A percentile compares a stretch with the other conserved stretches of the same genome.
Conservation (phyloP, 2,113 vertebrate genomes). For the Scomber japonicus region DNA sequence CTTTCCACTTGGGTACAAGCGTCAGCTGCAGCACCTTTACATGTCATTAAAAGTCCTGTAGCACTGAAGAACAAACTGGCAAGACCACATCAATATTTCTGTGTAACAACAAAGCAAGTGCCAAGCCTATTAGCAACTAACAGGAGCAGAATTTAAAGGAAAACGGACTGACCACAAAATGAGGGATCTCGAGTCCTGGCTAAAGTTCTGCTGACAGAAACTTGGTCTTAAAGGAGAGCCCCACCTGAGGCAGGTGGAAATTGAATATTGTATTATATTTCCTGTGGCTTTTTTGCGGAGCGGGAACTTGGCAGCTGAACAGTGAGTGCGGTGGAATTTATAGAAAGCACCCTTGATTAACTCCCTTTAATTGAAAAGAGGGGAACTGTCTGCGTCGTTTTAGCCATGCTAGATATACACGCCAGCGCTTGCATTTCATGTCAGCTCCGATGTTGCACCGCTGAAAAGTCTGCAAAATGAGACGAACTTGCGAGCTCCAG, state of each 20-base stretch:
- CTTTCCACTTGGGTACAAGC: slow-evolving; percentile 62
- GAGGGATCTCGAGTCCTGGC: slow-evolving; percentile 50
- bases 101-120: slow-evolving; percentile 53
- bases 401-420: slow-evolving; percentile 34
- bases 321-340: slow-evolving; percentile 63
- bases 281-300: slow-evolving; percentile 74
- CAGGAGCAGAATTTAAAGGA: slow-evolving; percentile 65
- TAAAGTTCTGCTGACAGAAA: slow-evolving; percentile 79
- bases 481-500: neutral
- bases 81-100: slow-evolving; percentile 57
- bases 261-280: slow-evolving; percentile 81
- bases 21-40: slow-evolving; percentile 62
- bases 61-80: slow-evolving; percentile 59
- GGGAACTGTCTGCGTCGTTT: slow-evolving; percentile 55
- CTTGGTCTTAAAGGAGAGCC: slow-evolving; percentile 60
- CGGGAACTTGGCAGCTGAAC: slow-evolving; percentile 69
- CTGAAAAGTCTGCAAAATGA: slow-evolving; percentile 43
- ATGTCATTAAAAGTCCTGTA: slow-evolving; percentile 60
- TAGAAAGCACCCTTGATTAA: slow-evolving; percentile 61
- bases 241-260: slow-evolving; percentile 84
- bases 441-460: slow-evolving; percentile 21
- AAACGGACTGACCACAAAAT: slow-evolving; percentile 71
- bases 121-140: slow-evolving; percentile 77
- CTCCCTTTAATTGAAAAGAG: slow-evolving; percentile 67
- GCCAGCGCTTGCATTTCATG: slow-evolving; percentile 38